Base-by-base conservation (phyloP, 2,113 vertebrate species). In the Centropus unirufus region DNA sequence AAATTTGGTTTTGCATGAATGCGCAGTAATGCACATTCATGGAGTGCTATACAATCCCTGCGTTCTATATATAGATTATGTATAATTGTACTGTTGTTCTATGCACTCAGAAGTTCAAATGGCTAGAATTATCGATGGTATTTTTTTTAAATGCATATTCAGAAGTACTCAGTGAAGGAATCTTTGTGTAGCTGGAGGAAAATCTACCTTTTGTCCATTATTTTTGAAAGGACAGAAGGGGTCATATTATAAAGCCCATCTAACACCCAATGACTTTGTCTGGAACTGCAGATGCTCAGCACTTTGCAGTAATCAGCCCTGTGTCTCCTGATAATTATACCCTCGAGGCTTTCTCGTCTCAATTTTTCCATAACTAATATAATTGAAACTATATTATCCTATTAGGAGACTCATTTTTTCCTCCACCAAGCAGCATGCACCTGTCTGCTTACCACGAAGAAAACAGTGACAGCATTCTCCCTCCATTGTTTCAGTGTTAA, bases 341-440 rank as follows among this genome's bases (percentile, higher is more conserved):
- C 91, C 61, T 82, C 68, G 76, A 51, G 72, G 52, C 21, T 89
- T 89, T 92, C 73, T 64, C 34, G 8, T 84, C 57, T 91, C 66
- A 47, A 8, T 90, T 89, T 93, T 94, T 84, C 68, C 49, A 40
- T 68, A 82, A 83, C 70, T 93, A 79, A 66, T 91, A 68, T 40
- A 75, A 91, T 78, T 39, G 27, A 68, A 81, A 81, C 47, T 72
- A 40, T 83, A 61, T 93, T 90, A 88, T 83, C 55, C 51, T 77
- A n/a, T 83, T 82, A 91, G 39, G n/a, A 87, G 39, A 51, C 34
- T 78, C 27, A 63, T 81, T 77, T 87, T 79, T 90, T 30, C 17
- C 55, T 90, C 49, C 55, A 47, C n/a, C 8, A n/a, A 66, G 46
- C 46, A 87, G 62, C 51, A 23, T 21, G 34, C 47, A 55, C 68